Conservation (phyloP, 2,888 invertebrate genomes). For the Corythucha ciliata region DNA sequence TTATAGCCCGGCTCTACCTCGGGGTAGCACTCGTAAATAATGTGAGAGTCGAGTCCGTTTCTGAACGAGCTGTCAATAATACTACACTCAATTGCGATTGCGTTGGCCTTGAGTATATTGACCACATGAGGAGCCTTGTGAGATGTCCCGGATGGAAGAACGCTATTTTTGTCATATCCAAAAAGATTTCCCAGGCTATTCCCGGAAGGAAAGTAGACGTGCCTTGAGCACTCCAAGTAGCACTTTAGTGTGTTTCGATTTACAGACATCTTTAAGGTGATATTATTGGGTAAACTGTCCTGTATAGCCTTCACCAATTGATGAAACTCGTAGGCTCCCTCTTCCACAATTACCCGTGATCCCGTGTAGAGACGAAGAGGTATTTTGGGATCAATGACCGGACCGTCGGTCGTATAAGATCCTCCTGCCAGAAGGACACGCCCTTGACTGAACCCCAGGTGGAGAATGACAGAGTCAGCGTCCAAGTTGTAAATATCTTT, state of each 20-base stretch:
- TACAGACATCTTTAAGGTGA: neutral
- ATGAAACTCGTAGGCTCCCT: too few species aligned
- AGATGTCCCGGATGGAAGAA: neutral
- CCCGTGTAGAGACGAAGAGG: too few species aligned
- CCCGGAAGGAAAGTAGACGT: too few species aligned
- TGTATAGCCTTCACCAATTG: too few species aligned
- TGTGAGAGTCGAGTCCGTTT: constrained; percentile 12
- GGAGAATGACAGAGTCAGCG: too few species aligned
- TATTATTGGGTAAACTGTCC: too few species aligned
- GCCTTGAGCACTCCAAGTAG: constrained; percentile 30
- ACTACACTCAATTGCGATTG: constrained; percentile 17
- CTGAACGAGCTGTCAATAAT: constrained; percentile 9
- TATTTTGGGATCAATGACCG: too few species aligned
- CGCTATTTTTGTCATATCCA: constrained; percentile 33
- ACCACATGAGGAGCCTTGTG: neutral
- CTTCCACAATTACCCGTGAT: too few species aligned
- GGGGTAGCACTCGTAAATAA: constrained; percentile 18
- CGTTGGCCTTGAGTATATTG: constrained; percentile 37
- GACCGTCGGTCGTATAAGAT: too few species aligned
- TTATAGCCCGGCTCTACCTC: constrained; percentile 16
- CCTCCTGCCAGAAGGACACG: too few species aligned
- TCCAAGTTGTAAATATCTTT: too few species aligned
- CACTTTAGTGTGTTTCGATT: constrained; percentile 35
- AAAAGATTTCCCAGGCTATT: constrained; percentile 34
- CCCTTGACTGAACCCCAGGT: too few species aligned